Conservation (phyloP, 2,888 invertebrate species). For the Gastrophysa polygoni region DNA sequence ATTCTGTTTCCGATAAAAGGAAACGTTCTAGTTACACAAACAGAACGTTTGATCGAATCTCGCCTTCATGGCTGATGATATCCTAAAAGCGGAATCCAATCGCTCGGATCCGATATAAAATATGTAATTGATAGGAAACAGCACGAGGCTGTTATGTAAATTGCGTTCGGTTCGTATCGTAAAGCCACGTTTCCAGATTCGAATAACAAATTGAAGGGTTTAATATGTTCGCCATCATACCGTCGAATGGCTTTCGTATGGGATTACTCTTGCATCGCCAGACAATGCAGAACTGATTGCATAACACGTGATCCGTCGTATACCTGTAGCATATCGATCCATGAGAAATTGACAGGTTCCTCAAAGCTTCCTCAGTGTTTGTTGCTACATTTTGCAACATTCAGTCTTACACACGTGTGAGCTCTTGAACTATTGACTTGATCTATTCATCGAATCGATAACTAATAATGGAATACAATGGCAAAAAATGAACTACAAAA, state of each 20-base stretch:
- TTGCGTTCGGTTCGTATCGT: slow-evolving; percentile 44
- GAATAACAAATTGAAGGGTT: slow-evolving; percentile 47
- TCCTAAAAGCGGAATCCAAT: not conserved
- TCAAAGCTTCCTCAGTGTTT: too few species aligned
- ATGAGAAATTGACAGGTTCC: too few species aligned
- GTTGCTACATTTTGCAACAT: too few species aligned
- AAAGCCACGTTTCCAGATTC: slow-evolving; percentile 41
- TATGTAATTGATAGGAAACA: slow-evolving; percentile 44
- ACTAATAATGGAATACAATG: too few species aligned
- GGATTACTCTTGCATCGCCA: slow-evolving; percentile 37
- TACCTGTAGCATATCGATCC: slow-evolving; percentile 1
- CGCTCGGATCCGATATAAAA: slow-evolving; percentile 37
- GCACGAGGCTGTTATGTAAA: slow-evolving; percentile 44
- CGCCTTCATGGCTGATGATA: not conserved
- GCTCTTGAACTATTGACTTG: too few species aligned
- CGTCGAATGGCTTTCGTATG: slow-evolving; percentile 39
- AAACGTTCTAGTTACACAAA: not conserved
- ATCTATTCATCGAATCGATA: too few species aligned
- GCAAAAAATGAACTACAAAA: too few species aligned
- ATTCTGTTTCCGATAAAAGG: too few species aligned
- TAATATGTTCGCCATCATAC: slow-evolving; percentile 43
- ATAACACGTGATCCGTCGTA: not conserved
- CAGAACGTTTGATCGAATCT: not conserved
- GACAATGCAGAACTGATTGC: slow-evolving; percentile 8
- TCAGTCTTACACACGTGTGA: too few species aligned